phyloP scores from a whole-genome alignment of 2,888 invertebrate genomes.

The Rhamnusium bicolor region DNA sequence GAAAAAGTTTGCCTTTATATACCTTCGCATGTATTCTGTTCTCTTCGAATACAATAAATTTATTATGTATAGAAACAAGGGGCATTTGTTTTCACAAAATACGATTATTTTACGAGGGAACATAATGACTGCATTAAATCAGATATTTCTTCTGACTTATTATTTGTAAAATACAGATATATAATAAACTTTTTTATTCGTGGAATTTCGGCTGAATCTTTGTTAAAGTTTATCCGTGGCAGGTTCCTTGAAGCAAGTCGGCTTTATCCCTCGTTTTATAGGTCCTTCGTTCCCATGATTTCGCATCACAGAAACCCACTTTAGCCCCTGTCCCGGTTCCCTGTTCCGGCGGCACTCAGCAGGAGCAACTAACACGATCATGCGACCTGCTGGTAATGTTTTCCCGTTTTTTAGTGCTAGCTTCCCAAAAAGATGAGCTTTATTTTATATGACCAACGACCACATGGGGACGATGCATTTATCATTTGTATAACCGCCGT shows the following conservation, averaged over 20 bases:
- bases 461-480: conserved; percentile 67
- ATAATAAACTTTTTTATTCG: neutral
- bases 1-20: too few species aligned
- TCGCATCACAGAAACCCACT: conserved; percentile 42
- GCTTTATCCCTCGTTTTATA: conserved; percentile 16
- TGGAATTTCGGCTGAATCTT: conserved; percentile 20
- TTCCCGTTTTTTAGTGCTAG: conserved; percentile 68
- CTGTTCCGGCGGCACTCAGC: conserved; percentile 67
- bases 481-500: conserved; percentile 61
- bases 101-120: too few species aligned
- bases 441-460: conserved; percentile 65
- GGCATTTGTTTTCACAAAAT: too few species aligned
- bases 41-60: too few species aligned
- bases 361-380: conserved; percentile 70
- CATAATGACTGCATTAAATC: too few species aligned
- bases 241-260: conserved; percentile 1
- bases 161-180: neutral
- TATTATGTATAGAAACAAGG: too few species aligned
- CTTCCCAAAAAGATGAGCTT: conserved; percentile 65
- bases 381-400: conserved; percentile 71
- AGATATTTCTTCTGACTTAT: too few species aligned
- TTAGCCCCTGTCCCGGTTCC: conserved; percentile 42
- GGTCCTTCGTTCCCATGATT: conserved; percentile 15
- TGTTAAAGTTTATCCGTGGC: conserved; percentile 27
- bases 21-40: too few species aligned